Conservation (phyloP, 1,140 invertebrate genomes). For the Steinernema feltiae region DNA sequence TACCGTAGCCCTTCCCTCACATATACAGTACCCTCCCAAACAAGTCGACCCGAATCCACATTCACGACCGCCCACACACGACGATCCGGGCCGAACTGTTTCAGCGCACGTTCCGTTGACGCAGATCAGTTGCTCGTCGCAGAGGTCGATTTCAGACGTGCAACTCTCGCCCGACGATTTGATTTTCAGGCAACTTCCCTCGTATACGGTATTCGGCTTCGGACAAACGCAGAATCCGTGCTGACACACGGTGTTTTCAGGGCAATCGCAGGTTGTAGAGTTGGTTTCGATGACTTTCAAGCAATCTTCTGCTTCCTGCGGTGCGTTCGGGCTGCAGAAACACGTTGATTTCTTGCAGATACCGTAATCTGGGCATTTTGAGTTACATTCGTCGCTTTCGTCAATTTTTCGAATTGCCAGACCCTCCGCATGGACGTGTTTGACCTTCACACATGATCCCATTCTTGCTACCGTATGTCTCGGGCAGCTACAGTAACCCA, state of each 20-base stretch:
- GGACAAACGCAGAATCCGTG: conserved; percentile 35
- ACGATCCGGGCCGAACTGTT: not conserved
- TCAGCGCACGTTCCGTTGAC: not conserved
- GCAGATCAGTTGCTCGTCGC: conserved; percentile 18
- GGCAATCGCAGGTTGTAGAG: conserved; percentile 30
- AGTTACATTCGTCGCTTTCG: not conserved
- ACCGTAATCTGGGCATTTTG: not conserved
- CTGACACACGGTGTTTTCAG: conserved; percentile 28
- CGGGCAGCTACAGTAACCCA: not conserved
- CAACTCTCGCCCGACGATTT: not conserved
- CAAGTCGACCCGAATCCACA: conserved; percentile 30
- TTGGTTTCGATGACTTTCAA: conserved; percentile 15
- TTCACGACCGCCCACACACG: conserved; percentile 10
- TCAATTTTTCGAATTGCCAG: not conserved
- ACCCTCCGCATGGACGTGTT: not conserved
- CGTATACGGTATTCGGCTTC: not conserved
- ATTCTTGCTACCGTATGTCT: not conserved
- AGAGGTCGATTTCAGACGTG: conserved; percentile 13
- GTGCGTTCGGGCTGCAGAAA: not conserved
- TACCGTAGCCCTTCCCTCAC: conserved; percentile 20
- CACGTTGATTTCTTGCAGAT: not conserved
- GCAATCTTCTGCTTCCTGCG: not conserved
- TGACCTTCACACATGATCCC: not conserved
- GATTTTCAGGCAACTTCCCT: not conserved
- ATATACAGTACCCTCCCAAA: conserved; percentile 26